Evolutionary conservation across 2,113 vertebrate genomes (phyloP).

Genomic region (Sus scrofa): T2T-Sscrofa CM000826.6:94933501-94934000

Average conservation of each 20-base stretch:
- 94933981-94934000: background rate
- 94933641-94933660: background rate
- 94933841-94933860: background rate
- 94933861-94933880: background rate
- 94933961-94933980: no score
- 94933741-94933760: background rate
- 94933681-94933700: background rate
- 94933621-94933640: background rate
- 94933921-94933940: no score
- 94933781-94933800: background rate
- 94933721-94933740: background rate
- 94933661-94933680: background rate
- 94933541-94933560: background rate
- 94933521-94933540: background rate
- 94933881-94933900: background rate
- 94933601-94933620: background rate
- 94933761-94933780: background rate
- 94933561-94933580: background rate
- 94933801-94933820: background rate
- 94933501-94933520: background rate
- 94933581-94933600: background rate
- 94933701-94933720: background rate
- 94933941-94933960: no score
- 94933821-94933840: background rate
- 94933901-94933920: no score